Evolutionary conservation across 2,888 invertebrate genomes (phyloP).

Genomic region (Syrista parreyssii): DNA sequence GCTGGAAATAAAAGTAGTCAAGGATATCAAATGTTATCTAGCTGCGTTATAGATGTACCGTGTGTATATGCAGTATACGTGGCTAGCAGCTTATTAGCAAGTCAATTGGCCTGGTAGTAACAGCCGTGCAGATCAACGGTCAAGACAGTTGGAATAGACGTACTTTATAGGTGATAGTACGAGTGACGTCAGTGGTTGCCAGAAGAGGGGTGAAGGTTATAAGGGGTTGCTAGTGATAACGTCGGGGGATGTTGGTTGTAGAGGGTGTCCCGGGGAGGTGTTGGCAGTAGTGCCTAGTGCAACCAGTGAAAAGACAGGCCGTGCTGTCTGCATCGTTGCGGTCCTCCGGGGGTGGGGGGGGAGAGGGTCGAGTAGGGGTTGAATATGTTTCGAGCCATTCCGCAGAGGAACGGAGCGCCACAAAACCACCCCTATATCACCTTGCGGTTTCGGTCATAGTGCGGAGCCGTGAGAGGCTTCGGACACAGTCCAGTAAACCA

Average conservation of each 20-base stretch:
- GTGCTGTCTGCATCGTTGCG: not conserved
- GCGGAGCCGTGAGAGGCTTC: conserved; percentile 21
- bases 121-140: not conserved
- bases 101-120: not conserved
- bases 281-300: not conserved
- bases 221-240: not conserved
- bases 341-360: not conserved
- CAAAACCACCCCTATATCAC: conserved; percentile 49
- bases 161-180: not conserved
- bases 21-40: not conserved
- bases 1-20: not conserved
- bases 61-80: not conserved
- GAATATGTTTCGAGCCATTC: conserved; percentile 36
- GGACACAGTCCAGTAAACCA: conserved; percentile 37
- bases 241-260: too few species aligned
- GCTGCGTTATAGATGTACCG: not conserved
- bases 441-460: conserved; percentile 43
- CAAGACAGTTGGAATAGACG: not conserved
- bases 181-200: not conserved
- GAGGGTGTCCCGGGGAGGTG: not conserved
- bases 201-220: not conserved
- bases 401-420: conserved; percentile 35
- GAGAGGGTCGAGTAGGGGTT: not conserved
- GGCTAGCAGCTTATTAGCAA: not conserved
- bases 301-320: not conserved